Conservation (phyloP, 2,113 vertebrate species). For the Pteruthius melanotis region DNA sequence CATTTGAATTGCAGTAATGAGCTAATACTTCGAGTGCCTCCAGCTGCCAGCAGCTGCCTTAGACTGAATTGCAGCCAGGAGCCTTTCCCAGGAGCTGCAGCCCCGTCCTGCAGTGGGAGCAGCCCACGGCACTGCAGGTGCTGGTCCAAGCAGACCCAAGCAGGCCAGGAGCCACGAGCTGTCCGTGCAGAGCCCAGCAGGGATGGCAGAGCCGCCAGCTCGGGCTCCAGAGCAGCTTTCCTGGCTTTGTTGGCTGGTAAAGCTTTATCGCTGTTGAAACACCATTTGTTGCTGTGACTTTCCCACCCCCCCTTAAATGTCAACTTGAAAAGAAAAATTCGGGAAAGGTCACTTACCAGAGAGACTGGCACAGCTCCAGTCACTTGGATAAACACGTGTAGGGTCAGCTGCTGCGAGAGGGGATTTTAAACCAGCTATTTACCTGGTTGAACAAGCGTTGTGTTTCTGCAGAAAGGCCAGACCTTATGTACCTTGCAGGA, state of each 20-base stretch:
- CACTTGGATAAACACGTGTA: slow-evolving; percentile 40
- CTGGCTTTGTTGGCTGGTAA: slow-evolving; percentile 9
- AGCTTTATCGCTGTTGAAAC: slow-evolving; percentile 48
- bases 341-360: slow-evolving; percentile 60
- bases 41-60: slow-evolving; percentile 61
- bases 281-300: background rate
- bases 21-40: background rate
- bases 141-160: background rate
- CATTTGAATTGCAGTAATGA: slow-evolving; percentile 26
- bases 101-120: background rate
- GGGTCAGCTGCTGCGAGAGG: slow-evolving; percentile 17
- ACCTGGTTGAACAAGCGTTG: background rate
- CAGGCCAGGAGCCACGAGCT: background rate
- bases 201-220: background rate
- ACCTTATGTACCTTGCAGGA: background rate
- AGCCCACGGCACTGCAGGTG: background rate
- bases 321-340: slow-evolving; percentile 60
- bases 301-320: slow-evolving; percentile 35
- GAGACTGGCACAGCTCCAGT: slow-evolving; percentile 19
- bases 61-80: background rate
- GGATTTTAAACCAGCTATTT: slow-evolving; percentile 26
- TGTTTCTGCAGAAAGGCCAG: background rate
- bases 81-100: background rate
- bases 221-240: background rate
- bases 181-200: rapidly evolving